phyloP scores from a whole-genome alignment of 2,113 vertebrate species.

The Lepus americanus region DNA sequence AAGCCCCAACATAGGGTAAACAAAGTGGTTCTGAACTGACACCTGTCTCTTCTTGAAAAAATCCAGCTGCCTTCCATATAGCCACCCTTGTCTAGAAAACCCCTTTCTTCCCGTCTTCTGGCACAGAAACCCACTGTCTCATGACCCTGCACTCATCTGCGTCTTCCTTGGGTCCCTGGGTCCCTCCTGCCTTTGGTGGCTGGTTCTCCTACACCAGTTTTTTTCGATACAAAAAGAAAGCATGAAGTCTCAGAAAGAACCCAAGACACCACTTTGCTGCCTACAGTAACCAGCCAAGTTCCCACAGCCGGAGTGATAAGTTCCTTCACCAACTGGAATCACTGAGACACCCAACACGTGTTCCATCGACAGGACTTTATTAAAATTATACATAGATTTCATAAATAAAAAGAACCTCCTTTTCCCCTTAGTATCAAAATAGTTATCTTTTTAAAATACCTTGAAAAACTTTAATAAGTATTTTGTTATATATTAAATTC shows the following conservation, averaged over 20 bases:
- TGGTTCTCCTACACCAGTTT: too few relatives aligned
- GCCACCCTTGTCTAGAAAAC: too few relatives aligned
- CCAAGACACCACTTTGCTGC: background rate
- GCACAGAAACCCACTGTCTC: too few relatives aligned
- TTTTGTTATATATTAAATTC: slow-evolving; percentile 85
- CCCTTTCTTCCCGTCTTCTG: too few relatives aligned
- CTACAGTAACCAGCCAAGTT: background rate
- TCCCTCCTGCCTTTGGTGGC: too few relatives aligned
- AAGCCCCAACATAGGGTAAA: too few relatives aligned
- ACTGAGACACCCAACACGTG: background rate
- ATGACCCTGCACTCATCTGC: too few relatives aligned
- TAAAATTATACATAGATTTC: slow-evolving; percentile 83
- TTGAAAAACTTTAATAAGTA: slow-evolving; percentile 78
- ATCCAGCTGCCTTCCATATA: too few relatives aligned
- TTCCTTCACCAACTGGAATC: background rate
- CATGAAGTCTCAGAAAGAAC: slow-evolving; percentile 28
- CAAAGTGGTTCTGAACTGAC: too few relatives aligned
- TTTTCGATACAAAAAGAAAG: too few relatives aligned
- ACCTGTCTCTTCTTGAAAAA: too few relatives aligned
- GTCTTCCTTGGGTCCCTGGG: too few relatives aligned
- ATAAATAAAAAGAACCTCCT: slow-evolving; percentile 59
- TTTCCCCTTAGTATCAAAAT: slow-evolving; percentile 76
- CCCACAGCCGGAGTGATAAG: background rate
- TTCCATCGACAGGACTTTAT: slow-evolving; percentile 65
- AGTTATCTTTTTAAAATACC: slow-evolving; percentile 84